Base-by-base conservation (phyloP, 2,888 invertebrate species). In the Eilema sororculum region DNA sequence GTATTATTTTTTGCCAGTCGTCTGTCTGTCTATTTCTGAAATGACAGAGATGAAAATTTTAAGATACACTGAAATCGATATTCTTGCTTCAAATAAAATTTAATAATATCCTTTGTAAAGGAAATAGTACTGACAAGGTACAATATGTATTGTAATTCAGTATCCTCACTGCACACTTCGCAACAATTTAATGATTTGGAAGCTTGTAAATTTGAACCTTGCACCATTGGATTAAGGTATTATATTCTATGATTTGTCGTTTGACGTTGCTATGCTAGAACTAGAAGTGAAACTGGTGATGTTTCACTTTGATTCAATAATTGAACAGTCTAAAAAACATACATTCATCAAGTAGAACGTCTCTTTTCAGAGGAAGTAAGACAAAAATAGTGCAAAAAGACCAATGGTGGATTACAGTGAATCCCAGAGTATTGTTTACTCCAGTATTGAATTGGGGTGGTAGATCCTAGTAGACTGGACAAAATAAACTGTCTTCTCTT, bases 71-170 rank as follows among this genome's bases (percentile, higher is more conserved):
- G 52, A 52, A 52, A 52, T 52, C n/a, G 2, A n/a, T 52, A 52
- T 2, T 52, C 16, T 16, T 3, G 3, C 46, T 52, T 64, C 30
- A 13, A 33, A 57, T 30, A 56, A 33, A 65, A 57, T 57, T 22
- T 65, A 65, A 65, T 65, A 24, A 62, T 41, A 65, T 33, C 56
- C 30, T 65, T 57, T 65, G 52, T 56, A 57, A 65, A 57, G 57
- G 65, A 65, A 65, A 65, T 57, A 65, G 56, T 65, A 65, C 65
- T 62, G 65, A 65, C 65, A 57, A 65, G 65, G 22, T 57, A 65
- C 65, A 65, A 65, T 65, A 65, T 65, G 65, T 33, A 65, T 65
- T 65, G 65, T 65, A 57, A 65, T 65, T 65, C 65, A 65, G 56
- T 65, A 65, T 41, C 41, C 24, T 30, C 57, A 64, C 30, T 64